A percentile compares a stretch with the other conserved stretches of the same genome.
These are phyloP conservation scores for Cisticola juncidis DNA, from an alignment of 2,113 vertebrate genomes.

Conservation along the genomic window DNA sequence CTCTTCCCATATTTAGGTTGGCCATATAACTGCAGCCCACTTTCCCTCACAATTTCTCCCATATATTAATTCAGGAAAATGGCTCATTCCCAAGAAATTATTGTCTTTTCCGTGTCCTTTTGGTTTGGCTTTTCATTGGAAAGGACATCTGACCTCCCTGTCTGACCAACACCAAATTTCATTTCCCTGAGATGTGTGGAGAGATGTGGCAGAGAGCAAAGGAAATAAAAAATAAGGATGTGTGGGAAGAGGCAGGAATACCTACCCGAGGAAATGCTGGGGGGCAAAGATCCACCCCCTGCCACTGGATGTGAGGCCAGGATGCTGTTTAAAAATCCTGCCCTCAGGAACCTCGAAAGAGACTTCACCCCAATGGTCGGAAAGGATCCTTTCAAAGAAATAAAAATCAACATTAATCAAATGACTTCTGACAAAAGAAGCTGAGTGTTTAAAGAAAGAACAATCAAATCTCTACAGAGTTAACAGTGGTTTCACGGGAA, in stretches of 20 bases:
- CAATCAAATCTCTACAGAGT: neutral
- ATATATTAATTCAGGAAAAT: neutral
- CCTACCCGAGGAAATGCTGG: conserved; percentile 81
- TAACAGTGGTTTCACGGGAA: neutral
- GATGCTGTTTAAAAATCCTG: conserved; percentile 79
- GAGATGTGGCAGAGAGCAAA: neutral
- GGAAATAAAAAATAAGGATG: neutral
- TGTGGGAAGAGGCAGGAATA: conserved; percentile 52
- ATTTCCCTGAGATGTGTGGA: neutral
- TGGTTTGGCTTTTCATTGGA: neutral
- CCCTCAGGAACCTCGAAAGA: conserved; percentile 80
- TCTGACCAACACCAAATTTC: neutral
- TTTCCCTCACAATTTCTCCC: neutral
- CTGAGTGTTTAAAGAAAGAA: conserved; percentile 40
- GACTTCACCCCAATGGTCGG: conserved; percentile 79
- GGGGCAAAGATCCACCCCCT: conserved; percentile 75
- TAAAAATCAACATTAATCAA: conserved; percentile 72
- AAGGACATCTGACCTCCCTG: neutral
- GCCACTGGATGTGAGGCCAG: conserved; percentile 76
- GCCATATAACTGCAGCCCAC: neutral
- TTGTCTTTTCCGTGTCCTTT: neutral
- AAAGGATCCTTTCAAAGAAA: conserved; percentile 80
- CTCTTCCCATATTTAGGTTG: neutral
- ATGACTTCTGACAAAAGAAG: conserved; percentile 28
- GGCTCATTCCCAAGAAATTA: neutral